Conservation (phyloP, 2,888 invertebrate genomes). For the Drosophila fungiperda region DNA sequence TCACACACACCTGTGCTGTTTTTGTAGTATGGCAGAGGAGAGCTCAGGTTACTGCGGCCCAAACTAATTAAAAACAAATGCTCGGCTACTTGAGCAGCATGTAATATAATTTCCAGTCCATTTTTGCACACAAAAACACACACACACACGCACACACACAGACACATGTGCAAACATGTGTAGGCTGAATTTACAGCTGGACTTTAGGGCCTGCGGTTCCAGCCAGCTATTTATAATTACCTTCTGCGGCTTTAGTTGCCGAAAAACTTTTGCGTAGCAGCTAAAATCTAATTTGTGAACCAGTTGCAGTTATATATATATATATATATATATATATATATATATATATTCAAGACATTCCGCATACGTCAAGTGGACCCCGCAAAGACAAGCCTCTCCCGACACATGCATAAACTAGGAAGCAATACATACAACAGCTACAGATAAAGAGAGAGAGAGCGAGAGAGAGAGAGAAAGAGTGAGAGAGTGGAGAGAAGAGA, state of each 20-base stretch:
- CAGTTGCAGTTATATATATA: slow-evolving; percentile 11
- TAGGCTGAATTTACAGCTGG: slow-evolving; percentile 21
- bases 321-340: slow-evolving; percentile 10
- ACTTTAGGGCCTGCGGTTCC: slow-evolving; percentile 55
- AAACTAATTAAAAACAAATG: slow-evolving; percentile 75
- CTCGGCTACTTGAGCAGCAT: slow-evolving; percentile 72
- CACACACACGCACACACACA: slow-evolving; percentile 7
- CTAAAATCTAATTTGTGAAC: slow-evolving; percentile 48
- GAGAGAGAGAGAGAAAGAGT: background rate
- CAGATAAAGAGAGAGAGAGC: background rate
- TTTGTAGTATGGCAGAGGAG: slow-evolving; percentile 15
- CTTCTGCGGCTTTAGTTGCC: slow-evolving; percentile 54
- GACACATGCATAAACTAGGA: background rate
- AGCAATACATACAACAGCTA: background rate
- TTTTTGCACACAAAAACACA: slow-evolving; percentile 14
- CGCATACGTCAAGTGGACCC: slow-evolving; percentile 33
- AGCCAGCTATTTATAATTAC: slow-evolving; percentile 75
- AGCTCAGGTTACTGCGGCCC: slow-evolving; percentile 58
- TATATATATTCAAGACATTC: slow-evolving; percentile 17
- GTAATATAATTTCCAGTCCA: slow-evolving; percentile 57
- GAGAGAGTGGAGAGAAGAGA: background rate
- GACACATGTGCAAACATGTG: slow-evolving; percentile 10
- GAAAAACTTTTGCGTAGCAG: slow-evolving; percentile 48
- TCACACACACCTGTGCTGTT: background rate
- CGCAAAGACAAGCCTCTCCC: background rate